phyloP scores from a whole-genome alignment of 1,140 invertebrate genomes.

The Brachystomella parvula region DNA sequence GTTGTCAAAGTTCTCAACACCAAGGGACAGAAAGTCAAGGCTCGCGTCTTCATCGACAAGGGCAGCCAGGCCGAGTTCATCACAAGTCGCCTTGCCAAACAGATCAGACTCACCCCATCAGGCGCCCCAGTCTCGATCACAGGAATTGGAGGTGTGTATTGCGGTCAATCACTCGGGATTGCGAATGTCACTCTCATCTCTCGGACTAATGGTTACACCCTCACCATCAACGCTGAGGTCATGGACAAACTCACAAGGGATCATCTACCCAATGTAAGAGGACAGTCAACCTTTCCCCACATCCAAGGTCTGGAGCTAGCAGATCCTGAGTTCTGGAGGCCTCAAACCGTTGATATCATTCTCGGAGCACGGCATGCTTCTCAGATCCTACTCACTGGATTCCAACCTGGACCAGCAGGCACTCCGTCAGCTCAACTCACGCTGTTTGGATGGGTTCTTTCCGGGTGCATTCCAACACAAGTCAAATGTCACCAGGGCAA shows the following conservation, averaged over 20 bases:
- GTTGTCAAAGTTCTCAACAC: background rate
- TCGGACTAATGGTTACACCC: background rate
- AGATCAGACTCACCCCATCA: background rate
- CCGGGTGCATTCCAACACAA: background rate
- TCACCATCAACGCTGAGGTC: background rate
- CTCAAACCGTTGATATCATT: conserved; percentile 7
- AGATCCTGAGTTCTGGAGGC: background rate
- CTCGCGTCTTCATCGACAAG: conserved; percentile 15
- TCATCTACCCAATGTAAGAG: background rate
- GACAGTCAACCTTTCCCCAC: background rate
- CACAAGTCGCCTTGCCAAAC: background rate
- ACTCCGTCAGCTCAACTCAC: background rate
- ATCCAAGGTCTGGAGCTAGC: background rate
- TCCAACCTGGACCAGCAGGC: background rate
- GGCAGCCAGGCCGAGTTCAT: conserved; percentile 16
- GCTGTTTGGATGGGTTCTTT: conserved; percentile 15
- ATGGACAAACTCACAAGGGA: background rate
- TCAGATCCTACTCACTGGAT: background rate
- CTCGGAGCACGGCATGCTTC: conserved; percentile 3
- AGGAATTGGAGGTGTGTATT: conserved; percentile 1
- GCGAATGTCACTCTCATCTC: background rate
- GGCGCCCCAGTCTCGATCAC: background rate
- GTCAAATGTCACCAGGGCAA: background rate
- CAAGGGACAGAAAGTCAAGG: background rate
- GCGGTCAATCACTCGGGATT: background rate